These are phyloP conservation scores for Cottus gobio DNA, from an alignment of 2,113 vertebrate species.

Conservation along the genomic window DNA sequence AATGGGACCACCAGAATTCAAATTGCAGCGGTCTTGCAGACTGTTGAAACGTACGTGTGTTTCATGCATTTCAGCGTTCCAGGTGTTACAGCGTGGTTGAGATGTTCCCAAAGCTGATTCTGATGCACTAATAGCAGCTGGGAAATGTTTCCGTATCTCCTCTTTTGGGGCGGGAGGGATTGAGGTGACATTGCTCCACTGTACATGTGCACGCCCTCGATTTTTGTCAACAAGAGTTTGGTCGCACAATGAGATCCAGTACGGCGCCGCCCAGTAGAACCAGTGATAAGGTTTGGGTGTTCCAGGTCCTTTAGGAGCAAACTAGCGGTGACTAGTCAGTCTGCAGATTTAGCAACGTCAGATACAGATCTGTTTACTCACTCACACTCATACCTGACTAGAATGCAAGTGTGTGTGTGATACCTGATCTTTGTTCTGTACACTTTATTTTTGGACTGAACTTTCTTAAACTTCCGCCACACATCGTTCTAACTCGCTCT, in stretches of 20 bases:
- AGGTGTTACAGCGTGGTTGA: background rate
- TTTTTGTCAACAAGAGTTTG: background rate
- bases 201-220: background rate
- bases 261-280: background rate
- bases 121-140: background rate
- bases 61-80: background rate
- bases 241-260: background rate
- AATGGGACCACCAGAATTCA: background rate
- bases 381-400: slow-evolving; percentile 7
- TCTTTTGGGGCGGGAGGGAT: rapidly evolving
- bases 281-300: slow-evolving; percentile 18
- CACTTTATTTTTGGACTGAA: slow-evolving; percentile 65
- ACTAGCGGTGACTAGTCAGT: slow-evolving; percentile 33
- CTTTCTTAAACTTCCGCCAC: background rate
- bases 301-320: background rate
- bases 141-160: background rate
- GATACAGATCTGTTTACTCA: slow-evolving; percentile 40
- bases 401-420: slow-evolving; percentile 20
- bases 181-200: background rate
- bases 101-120: too few species aligned
- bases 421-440: slow-evolving; percentile 52
- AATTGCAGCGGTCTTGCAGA: too few species aligned
- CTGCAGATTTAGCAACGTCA: slow-evolving; percentile 43
- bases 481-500: background rate
- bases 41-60: background rate